These are phyloP conservation scores for Beris chalybata DNA, from an alignment of 2,888 invertebrate genomes.

Conservation along the genomic window DNA sequence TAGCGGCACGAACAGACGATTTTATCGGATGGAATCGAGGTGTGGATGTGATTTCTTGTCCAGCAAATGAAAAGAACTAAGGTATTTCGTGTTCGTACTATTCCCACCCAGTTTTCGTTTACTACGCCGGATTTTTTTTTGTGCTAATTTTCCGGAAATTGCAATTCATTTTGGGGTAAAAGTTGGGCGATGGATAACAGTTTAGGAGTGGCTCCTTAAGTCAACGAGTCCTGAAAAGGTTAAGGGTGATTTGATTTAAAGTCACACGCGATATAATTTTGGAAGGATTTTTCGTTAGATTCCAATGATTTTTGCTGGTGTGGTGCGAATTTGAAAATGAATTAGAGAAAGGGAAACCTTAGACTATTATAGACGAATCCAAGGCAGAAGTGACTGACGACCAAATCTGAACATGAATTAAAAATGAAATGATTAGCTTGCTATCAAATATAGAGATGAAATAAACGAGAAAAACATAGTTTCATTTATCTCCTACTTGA, in stretches of 20 bases:
- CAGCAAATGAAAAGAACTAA: constrained; percentile 20
- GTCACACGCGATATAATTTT: constrained; percentile 18
- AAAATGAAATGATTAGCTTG: too few species aligned
- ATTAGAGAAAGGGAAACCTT: too few species aligned
- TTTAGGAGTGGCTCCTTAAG: constrained; percentile 21
- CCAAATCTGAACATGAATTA: too few species aligned
- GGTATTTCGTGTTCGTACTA: constrained; percentile 15
- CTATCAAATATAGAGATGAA: too few species aligned
- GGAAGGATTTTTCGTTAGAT: too few species aligned
- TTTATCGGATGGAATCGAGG: constrained; percentile 47
- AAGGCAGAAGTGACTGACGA: too few species aligned
- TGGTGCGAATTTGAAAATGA: too few species aligned
- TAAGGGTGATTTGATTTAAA: constrained; percentile 26
- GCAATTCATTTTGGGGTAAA: constrained; percentile 22
- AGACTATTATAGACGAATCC: too few species aligned
- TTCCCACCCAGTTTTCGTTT: constrained; percentile 1
- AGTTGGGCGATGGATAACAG: background rate
- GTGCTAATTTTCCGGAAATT: constrained; percentile 33
- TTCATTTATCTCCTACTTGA: too few species aligned
- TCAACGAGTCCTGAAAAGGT: constrained; percentile 2
- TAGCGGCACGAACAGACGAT: constrained; percentile 21
- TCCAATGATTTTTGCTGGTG: too few species aligned
- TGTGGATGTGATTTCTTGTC: constrained; percentile 55
- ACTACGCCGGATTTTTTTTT: background rate
- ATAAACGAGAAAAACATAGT: too few species aligned